phyloP scores from a whole-genome alignment of 2,888 invertebrate species.

The Torymus auratus region DNA sequence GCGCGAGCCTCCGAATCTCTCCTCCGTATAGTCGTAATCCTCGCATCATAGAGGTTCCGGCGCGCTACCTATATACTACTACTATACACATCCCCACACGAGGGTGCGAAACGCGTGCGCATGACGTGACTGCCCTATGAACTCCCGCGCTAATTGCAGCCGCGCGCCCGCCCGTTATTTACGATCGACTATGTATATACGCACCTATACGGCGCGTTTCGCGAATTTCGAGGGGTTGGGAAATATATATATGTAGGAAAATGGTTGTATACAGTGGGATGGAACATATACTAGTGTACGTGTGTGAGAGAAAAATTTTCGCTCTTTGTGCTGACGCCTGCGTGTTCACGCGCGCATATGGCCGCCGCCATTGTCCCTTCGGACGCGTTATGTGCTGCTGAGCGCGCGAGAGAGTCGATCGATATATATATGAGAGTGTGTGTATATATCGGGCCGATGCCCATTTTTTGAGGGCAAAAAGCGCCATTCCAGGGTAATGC shows the following conservation, averaged over 20 bases:
- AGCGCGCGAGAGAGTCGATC: constrained; percentile 15
- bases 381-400: neutral
- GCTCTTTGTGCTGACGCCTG: constrained; percentile 7
- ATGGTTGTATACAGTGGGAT: neutral
- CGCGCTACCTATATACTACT: constrained; percentile 1
- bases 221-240: constrained; percentile 14
- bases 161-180: constrained; percentile 31
- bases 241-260: neutral
- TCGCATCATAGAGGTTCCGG: neutral
- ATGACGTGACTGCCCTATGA: constrained; percentile 26
- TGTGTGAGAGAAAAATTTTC: constrained; percentile 19
- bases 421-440: constrained; percentile 2
- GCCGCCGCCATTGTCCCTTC: neutral
- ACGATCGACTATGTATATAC: constrained; percentile 7
- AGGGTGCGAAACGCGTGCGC: constrained; percentile 46
- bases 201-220: neutral
- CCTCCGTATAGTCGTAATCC: constrained; percentile 17
- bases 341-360: neutral
- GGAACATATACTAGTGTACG: too few species aligned
- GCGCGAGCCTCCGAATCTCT: constrained; percentile 24
- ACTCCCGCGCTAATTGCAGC: constrained; percentile 42
- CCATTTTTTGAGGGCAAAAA: constrained; percentile 21
- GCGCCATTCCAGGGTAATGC: constrained; percentile 23
- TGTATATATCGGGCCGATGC: neutral
- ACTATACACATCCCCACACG: neutral